Percentiles rank a stretch among this genome's conserved stretches.
Evolutionary conservation across 2,797 vertebrate species (phyloP).

Genomic region (Notolabrus celidotus): DNA sequence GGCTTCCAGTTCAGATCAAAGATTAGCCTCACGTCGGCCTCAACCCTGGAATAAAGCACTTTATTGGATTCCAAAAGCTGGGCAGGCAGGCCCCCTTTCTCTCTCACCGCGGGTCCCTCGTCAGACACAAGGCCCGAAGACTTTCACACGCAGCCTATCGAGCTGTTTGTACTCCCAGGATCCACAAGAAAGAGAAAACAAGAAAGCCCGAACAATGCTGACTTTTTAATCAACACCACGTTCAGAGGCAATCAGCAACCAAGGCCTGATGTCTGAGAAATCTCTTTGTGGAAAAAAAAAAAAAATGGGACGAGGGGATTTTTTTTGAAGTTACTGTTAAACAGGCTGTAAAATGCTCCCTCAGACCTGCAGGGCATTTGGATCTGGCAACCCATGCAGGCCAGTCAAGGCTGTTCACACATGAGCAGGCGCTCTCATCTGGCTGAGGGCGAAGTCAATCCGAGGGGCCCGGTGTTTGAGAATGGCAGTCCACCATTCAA

Average conservation of each 20-base stretch:
- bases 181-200: slow-evolving; percentile 82
- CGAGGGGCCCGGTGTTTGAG: slow-evolving; percentile 56
- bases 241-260: slow-evolving; percentile 76
- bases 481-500: slow-evolving; percentile 65
- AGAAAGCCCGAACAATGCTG: slow-evolving; percentile 79
- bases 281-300: slow-evolving; percentile 62
- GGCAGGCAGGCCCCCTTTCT: slow-evolving; percentile 59
- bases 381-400: slow-evolving; percentile 57
- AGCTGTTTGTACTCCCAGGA: slow-evolving; percentile 83
- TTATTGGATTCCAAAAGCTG: slow-evolving; percentile 82
- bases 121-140: slow-evolving; percentile 76
- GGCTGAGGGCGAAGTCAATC: slow-evolving; percentile 73
- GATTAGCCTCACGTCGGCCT: slow-evolving; percentile 81
- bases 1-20: slow-evolving; percentile 84
- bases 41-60: slow-evolving; percentile 78
- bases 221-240: slow-evolving; percentile 81
- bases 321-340: slow-evolving; percentile 79
- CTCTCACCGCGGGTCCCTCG: slow-evolving; percentile 69
- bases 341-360: slow-evolving; percentile 83
- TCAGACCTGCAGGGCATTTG: slow-evolving; percentile 69
- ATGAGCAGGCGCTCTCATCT: slow-evolving; percentile 77
- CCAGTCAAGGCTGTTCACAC: slow-evolving; percentile 75
- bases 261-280: slow-evolving; percentile 68
- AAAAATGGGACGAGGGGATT: slow-evolving; percentile 37
- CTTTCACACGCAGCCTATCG: slow-evolving; percentile 83